These are phyloP conservation scores for Serranus cabrilla DNA, from an alignment of 2,797 vertebrate genomes.

Conservation along the genomic window DNA sequence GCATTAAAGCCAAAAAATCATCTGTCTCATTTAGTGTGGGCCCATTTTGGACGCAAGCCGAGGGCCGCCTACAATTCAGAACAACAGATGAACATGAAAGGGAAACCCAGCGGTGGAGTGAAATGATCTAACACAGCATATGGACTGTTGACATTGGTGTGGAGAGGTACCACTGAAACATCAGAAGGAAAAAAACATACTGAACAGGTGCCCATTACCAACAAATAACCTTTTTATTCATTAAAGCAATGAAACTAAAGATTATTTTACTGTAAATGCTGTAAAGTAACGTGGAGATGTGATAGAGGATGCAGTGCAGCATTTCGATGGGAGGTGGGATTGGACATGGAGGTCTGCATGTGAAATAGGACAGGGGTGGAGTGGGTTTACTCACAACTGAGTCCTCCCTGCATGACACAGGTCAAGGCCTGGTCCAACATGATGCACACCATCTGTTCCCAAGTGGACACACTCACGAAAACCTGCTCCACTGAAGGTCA, in stretches of 20 bases:
- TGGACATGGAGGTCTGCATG: conserved; percentile 29
- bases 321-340: conserved; percentile 7
- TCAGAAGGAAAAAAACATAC: conserved; percentile 22
- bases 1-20: conserved; percentile 39
- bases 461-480: conserved; percentile 57
- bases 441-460: conserved; percentile 81
- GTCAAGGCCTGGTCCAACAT: conserved; percentile 70
- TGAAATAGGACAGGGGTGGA: conserved; percentile 24
- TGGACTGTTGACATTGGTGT: conserved; percentile 33
- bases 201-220: conserved; percentile 1
- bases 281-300: background rate
- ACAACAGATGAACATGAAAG: conserved; percentile 60
- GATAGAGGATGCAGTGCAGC: background rate
- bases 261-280: background rate
- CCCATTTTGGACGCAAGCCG: conserved; percentile 54
- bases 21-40: conserved; percentile 61
- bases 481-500: conserved; percentile 75
- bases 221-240: background rate
- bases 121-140: conserved; percentile 50
- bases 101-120: conserved; percentile 55
- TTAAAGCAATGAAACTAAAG: background rate
- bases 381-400: conserved; percentile 71
- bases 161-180: conserved; percentile 28
- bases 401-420: conserved; percentile 65
- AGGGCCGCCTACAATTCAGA: conserved; percentile 55